Base-by-base conservation (phyloP, 2,113 vertebrate genomes). In the Nicator chloris region DNA sequence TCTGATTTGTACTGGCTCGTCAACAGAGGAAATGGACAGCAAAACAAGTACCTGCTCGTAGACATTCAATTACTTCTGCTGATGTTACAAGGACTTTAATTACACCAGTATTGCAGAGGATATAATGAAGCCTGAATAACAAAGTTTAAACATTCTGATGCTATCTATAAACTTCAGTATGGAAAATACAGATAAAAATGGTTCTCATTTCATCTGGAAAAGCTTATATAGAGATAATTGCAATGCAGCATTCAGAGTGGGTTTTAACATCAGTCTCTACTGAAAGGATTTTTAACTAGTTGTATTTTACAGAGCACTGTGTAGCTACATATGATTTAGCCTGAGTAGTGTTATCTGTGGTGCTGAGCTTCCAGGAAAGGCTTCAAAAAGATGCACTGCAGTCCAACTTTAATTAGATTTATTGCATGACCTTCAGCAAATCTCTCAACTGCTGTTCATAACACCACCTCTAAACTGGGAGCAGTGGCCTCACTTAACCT, bases 131-230 rank as follows among this genome's bases (percentile, higher is more conserved):
- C 51, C 92, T 88, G 93, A 88, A 81, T 95, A 93, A 93, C 81
- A 87, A 96, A 95, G 92, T 94, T 97, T 86, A 95, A 95, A 95
- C 69, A 77, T 92, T 91, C 68, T 59, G 93, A 93, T 91, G 81
- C 51, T 78, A 97, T 97, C 96, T 95, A 51, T 91, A 88, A 86
- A 83, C 86, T 95, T 95, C 76, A 35, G 90, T 69, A 95, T 84
- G 91, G 94, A 95, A 95, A 96, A 95, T 39, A 93, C 91, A 97
- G 96, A 97, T 96, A 97, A 97, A 97, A 96, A 97, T 82, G 84
- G 75, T 83, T 94, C 95, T 95, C 75, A 83, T 95, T 97, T 98
- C 96, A 95, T 96, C 97, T 97, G 96, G 90, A 97, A 97, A 95
- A 87, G 94, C 95, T 96, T 95, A 84, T 81, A 91, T 49, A 95